Evolutionary conservation across 2,113 vertebrate genomes (phyloP), one percentile per base, ranked within the genome.

Genomic region (Lathamus discolor): DNA sequence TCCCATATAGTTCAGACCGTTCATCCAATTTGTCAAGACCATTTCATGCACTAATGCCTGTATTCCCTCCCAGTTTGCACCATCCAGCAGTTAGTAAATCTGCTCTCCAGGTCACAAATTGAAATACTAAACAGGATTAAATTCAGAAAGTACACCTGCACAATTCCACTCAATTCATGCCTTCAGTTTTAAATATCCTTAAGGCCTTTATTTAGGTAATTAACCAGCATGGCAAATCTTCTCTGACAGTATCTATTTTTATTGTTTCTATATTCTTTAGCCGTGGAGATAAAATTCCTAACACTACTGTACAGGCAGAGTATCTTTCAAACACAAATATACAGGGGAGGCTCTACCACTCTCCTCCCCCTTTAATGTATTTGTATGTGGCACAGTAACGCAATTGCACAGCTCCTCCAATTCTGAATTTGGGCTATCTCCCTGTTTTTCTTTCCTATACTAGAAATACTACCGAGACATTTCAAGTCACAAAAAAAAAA

Each of bases 351-450:
- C 29, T 62, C 54, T 39, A 41, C 27, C 80, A 80, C 18, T n/a
- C 51, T 90, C 22, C 51, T 74, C 18, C 35, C 12, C n/a, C 37
- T 66, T 79, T 52, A 44, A 76, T 13, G 18, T 52, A 59, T 54
- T 54, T 46, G 27, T 54, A 23, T 14, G 49, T 78, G 88, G 76
- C 92, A 93, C 61, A 90, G 91, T 94, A 92, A 97, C 83, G 67
- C 76, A 93, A 10, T 43, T 94, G 68, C 33, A 88, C 1, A 64
- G 73, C 61, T 92, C 25, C 27, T 83, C 37, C 39, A 67, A 6
- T 33, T 22, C 1, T 17, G 19, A 78, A 69, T 51, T 35, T 61
- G 43, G 61, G 61, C 69, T 63, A 44, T 13, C 35, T 51, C 14
- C 28, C 5, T 59, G 20, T 4, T 83, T 54, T 46, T 55, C 48